These are phyloP conservation scores for Bugula neritina DNA, from an alignment of 2,888 invertebrate species.

Conservation along the genomic window DNA sequence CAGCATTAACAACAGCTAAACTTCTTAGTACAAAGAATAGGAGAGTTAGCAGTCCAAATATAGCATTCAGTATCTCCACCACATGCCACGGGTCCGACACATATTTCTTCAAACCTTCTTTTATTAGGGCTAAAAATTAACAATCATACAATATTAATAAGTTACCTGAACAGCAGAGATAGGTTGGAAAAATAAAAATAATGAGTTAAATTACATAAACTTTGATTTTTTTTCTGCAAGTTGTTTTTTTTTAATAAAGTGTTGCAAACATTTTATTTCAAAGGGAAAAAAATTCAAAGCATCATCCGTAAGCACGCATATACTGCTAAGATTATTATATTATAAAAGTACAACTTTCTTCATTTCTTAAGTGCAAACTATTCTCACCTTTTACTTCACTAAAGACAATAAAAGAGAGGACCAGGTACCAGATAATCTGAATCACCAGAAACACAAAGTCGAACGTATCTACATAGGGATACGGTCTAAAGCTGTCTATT, in stretches of 20 bases:
- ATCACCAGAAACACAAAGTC: conserved; percentile 23
- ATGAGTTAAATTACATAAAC: background rate
- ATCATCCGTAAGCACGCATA: too few species aligned
- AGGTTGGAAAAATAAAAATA: background rate
- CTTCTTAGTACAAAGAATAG: conserved; percentile 12
- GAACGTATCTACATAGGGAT: background rate
- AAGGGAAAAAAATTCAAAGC: too few species aligned
- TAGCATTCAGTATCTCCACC: conserved; percentile 15
- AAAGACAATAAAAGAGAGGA: background rate
- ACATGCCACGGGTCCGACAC: conserved; percentile 5
- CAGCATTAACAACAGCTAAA: background rate
- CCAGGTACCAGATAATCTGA: conserved; percentile 16
- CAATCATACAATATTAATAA: background rate
- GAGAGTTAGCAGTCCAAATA: background rate
- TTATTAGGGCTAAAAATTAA: background rate
- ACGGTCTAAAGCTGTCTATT: conserved; percentile 23
- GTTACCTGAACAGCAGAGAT: background rate
- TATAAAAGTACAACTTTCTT: too few species aligned
- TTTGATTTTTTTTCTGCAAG: too few species aligned
- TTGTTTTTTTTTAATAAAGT: too few species aligned
- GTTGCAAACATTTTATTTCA: too few species aligned
- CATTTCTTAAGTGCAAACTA: too few species aligned
- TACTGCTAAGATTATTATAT: too few species aligned
- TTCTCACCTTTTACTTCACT: background rate
- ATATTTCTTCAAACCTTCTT: background rate